These are phyloP conservation scores for Tiaroga cobitis DNA, from an alignment of 2,797 vertebrate genomes.

Conservation along the genomic window DNA sequence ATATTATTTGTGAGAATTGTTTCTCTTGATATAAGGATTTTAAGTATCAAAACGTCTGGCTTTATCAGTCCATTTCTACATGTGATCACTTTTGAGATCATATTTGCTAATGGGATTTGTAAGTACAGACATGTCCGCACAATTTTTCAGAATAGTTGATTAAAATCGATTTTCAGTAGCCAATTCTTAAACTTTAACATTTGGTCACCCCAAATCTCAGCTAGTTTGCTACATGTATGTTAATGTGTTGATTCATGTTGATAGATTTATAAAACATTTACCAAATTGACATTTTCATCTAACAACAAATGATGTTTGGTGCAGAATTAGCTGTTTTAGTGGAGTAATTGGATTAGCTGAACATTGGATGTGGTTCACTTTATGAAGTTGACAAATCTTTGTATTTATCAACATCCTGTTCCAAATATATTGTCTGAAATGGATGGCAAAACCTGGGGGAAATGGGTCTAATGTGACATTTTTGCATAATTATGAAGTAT, in stretches of 20 bases:
- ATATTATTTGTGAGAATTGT: neutral
- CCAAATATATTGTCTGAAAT: neutral
- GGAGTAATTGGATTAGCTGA: neutral
- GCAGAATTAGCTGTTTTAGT: neutral
- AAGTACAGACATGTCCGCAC: neutral
- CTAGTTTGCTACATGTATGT: neutral
- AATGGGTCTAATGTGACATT: constrained; percentile 49
- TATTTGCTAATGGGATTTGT: neutral
- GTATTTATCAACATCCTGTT: neutral
- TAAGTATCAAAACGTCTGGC: neutral
- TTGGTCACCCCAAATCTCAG: neutral
- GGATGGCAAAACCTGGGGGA: neutral
- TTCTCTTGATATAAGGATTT: neutral
- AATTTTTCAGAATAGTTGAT: neutral
- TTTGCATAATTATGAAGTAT: constrained; percentile 53
- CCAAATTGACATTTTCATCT: neutral
- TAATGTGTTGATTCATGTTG: neutral
- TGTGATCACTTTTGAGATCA: neutral
- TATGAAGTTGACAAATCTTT: neutral
- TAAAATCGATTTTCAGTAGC: neutral
- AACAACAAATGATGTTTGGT: neutral
- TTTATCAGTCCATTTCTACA: neutral
- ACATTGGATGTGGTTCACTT: neutral
- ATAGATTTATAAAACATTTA: neutral
- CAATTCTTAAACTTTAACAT: neutral